Evolutionary conservation across 2,113 vertebrate genomes (phyloP), one percentile per base, ranked within the genome.

Genomic region (Arizona elegans): DNA sequence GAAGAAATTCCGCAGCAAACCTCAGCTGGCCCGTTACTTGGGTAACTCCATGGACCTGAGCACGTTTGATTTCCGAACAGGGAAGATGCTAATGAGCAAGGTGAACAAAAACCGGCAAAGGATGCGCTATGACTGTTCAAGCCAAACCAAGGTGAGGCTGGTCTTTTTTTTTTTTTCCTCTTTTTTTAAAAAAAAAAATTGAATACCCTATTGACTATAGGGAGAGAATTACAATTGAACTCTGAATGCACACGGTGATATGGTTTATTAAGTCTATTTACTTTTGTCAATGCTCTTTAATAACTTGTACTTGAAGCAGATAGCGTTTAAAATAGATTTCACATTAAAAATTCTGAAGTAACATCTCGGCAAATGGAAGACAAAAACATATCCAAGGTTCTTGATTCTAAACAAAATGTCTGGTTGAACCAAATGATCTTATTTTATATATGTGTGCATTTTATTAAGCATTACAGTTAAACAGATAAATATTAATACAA

Each of bases 1-100:
- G 95, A 99, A 99, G 97, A 99, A 99, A 98, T 99, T 99, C 97
- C 98, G 99, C 92, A 99, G 99, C 98, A 99, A 99, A 96, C 99
- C 99, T 3, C 99, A 99, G 97, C 97, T 99, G 97, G 99, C 99
- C 0, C 99, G 99, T 11, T 99, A 99, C 98, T 97, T 99, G 95
- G 99, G 99, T 1, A 99, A 99, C 98, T 99, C 99, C 92, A 98
- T 99, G 99, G 99, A 99, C 96, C 98, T 99, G 91, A 98, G 99
- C 97, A 98, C 98, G 43, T 99, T 99, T 0, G 99, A 99, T 96
- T 99, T 99, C 96, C 99, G 99, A 93, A 99, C 99, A 0, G 99
- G 99, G 15, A 99, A 99, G 81, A 99, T 99, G 99, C 96, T 99
- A 90, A 98, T 99, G 98, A 99, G 98, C 96, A 99, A 99, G 95